Evolutionary conservation across 2,797 vertebrate species (phyloP).

Genomic region (Nannoperca australis): DNA sequence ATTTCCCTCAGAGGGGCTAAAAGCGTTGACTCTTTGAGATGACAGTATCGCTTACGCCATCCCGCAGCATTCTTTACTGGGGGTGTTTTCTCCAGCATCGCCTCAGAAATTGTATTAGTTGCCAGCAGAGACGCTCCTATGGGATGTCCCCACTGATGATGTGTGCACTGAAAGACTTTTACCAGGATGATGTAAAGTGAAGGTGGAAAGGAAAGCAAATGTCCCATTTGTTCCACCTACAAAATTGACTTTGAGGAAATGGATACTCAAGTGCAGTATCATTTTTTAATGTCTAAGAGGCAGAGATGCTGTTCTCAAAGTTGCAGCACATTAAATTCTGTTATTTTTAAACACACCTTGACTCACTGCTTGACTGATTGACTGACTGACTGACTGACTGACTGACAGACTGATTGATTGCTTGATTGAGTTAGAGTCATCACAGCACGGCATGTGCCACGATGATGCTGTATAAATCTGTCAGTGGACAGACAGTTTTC

Average conservation of each 20-base stretch:
- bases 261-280: conserved; percentile 45
- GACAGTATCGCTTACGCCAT: conserved; percentile 70
- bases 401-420: conserved; percentile 43
- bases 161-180: conserved; percentile 70
- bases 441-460: conserved; percentile 57
- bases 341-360: conserved; percentile 18
- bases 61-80: conserved; percentile 55
- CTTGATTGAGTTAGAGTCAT: conserved; percentile 62
- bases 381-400: conserved; percentile 56
- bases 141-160: conserved; percentile 73
- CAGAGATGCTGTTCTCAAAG: conserved; percentile 29
- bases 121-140: conserved; percentile 74
- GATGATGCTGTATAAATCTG: conserved; percentile 62
- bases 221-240: conserved; percentile 68
- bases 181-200: conserved; percentile 71
- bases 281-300: conserved; percentile 37
- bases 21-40: conserved; percentile 71
- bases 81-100: conserved; percentile 61
- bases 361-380: conserved; percentile 25
- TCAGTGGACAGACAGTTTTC: conserved; percentile 74
- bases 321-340: conserved; percentile 23
- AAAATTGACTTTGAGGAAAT: conserved; percentile 68
- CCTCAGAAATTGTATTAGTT: conserved; percentile 82
- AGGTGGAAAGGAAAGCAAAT: conserved; percentile 60
- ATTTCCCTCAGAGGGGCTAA: conserved; percentile 66